A percentile compares a stretch with the other conserved stretches of the same genome.
phyloP scores from a whole-genome alignment of 1,140 invertebrate species.

The Lordiphosa mommai region DNA sequence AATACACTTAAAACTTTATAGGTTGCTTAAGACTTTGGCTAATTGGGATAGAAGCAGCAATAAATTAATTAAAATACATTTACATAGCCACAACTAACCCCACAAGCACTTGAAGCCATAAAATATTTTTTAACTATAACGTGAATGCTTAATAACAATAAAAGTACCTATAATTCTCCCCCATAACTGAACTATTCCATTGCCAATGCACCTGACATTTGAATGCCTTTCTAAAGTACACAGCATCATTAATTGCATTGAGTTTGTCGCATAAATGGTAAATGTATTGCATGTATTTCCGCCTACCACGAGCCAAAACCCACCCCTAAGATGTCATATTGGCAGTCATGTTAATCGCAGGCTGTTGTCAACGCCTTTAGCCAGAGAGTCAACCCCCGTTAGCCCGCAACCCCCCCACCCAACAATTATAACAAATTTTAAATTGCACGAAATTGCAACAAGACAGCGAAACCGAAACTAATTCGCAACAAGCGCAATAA shows the following conservation, averaged over 20 bases:
- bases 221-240: no score
- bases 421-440: constrained; percentile 70
- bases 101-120: no score
- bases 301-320: constrained; percentile 3
- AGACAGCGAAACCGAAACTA: constrained; percentile 70
- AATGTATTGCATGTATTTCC: constrained; percentile 24
- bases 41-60: no score
- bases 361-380: constrained; percentile 65
- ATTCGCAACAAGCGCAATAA: constrained; percentile 78
- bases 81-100: no score
- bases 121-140: no score
- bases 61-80: no score
- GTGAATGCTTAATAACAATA: no score
- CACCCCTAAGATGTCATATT: constrained; percentile 37
- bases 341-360: constrained; percentile 61
- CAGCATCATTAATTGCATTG: constrained; percentile 40
- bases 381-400: constrained; percentile 40
- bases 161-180: no score
- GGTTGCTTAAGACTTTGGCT: no score
- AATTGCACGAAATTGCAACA: constrained; percentile 74
- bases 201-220: constrained; percentile 14
- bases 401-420: constrained; percentile 34
- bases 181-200: neutral
- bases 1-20: no score
- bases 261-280: constrained; percentile 11